Conservation (phyloP, 2,113 vertebrate genomes). For the Cryptomyrus ogoouensis region DNA sequence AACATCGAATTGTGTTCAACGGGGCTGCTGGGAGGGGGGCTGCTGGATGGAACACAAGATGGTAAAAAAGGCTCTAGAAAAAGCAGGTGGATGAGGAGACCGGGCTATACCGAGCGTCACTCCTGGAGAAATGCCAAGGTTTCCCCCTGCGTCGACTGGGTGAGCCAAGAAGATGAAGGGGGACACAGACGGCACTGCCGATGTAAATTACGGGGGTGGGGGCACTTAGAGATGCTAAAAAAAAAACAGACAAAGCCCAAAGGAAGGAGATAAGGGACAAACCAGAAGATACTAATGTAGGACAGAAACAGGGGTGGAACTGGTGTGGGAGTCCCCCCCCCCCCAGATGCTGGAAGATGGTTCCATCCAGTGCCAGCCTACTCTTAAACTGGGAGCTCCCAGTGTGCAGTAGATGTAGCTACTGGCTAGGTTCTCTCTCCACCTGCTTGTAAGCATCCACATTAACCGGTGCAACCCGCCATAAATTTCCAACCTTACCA, state of each 20-base stretch:
- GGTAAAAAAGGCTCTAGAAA: background rate
- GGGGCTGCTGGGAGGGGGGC: background rate
- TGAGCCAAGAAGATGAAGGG: background rate
- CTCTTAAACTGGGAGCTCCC: background rate
- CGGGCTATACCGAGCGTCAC: background rate
- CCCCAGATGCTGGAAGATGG: background rate
- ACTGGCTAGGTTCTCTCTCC: background rate
- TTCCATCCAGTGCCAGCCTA: background rate
- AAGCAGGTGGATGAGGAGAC: background rate
- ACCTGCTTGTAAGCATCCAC: background rate
- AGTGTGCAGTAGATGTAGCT: background rate
- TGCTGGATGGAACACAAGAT: background rate
- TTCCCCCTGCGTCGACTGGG: background rate
- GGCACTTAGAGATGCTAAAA: background rate
- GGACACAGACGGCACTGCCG: background rate
- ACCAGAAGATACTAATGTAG: background rate
- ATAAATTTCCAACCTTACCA: background rate
- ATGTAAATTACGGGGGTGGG: background rate
- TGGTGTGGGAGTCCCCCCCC: background rate
- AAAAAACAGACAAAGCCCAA: background rate
- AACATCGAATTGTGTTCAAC: background rate
- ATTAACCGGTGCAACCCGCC: background rate
- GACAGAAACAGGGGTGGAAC: background rate
- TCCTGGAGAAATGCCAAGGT: background rate
- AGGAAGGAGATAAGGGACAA: slow-evolving; percentile 2